Conservation (phyloP, 2,888 invertebrate genomes). For the Agriopis leucophaearia region DNA sequence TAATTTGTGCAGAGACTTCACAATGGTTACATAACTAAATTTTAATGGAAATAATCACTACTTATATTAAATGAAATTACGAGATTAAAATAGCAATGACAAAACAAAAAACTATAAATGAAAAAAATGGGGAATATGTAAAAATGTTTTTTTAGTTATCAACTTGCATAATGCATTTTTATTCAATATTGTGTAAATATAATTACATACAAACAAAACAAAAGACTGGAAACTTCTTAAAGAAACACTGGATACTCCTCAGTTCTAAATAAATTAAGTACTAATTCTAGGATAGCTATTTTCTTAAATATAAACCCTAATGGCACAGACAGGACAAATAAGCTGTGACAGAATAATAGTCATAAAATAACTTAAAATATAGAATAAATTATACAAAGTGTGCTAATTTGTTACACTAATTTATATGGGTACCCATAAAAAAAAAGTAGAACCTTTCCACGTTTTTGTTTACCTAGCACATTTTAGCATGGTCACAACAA, state of each 20-base stretch:
- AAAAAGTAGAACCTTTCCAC: neutral
- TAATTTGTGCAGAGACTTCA: no score
- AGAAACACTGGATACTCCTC: conserved; percentile 25
- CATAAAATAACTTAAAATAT: neutral
- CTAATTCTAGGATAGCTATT: conserved; percentile 21
- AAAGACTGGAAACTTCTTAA: conserved; percentile 14
- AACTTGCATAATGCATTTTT: neutral
- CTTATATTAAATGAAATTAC: neutral
- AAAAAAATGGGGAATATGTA: neutral
- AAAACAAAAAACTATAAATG: neutral
- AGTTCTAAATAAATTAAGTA: conserved; percentile 36
- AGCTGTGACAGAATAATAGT: conserved; percentile 3
- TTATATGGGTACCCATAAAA: neutral
- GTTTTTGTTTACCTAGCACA: neutral
- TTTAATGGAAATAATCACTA: neutral
- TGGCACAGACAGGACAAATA: conserved; percentile 32
- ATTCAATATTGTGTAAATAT: neutral
- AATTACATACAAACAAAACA: conserved; percentile 1
- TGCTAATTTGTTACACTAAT: neutral
- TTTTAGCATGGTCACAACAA: neutral
- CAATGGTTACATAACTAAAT: neutral
- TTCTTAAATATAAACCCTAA: conserved; percentile 28
- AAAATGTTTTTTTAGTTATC: no score
- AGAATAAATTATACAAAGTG: neutral
- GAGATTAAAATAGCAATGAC: neutral